phyloP scores from a whole-genome alignment of 2,113 vertebrate genomes.

The Microcebus lehilahytsara region DNA sequence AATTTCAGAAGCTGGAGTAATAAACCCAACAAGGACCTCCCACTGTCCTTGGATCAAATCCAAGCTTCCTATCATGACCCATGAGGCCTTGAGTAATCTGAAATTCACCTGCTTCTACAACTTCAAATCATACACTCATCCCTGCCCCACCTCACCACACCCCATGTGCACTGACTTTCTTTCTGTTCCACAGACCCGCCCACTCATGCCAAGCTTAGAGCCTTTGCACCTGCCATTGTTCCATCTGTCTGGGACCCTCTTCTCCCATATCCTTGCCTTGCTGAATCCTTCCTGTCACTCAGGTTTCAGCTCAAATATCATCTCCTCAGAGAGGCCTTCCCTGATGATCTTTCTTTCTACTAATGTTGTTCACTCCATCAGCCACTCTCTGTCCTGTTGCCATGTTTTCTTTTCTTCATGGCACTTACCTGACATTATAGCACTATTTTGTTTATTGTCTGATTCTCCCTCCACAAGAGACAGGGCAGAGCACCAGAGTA shows the following conservation, averaged over 20 bases:
- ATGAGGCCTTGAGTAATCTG: background rate
- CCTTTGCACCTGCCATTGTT: background rate
- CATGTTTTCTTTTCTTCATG: constrained; percentile 1
- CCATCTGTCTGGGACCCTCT: background rate
- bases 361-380: background rate
- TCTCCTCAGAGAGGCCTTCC: background rate
- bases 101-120: background rate
- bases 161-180: background rate
- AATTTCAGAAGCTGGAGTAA: background rate
- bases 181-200: background rate
- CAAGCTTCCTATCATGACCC: background rate
- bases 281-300: background rate
- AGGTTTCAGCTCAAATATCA: background rate
- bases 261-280: background rate
- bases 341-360: background rate
- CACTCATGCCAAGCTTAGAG: background rate
- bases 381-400: background rate
- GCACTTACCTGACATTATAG: background rate
- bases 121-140: background rate
- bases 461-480: background rate
- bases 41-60: background rate
- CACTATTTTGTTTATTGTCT: background rate
- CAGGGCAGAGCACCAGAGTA: background rate
- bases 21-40: background rate
- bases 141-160: background rate